A percentile compares a stretch with the other conserved stretches of the same genome.
phyloP scores from a whole-genome alignment of 2,888 invertebrate species.

The Drosophila conformis region DNA sequence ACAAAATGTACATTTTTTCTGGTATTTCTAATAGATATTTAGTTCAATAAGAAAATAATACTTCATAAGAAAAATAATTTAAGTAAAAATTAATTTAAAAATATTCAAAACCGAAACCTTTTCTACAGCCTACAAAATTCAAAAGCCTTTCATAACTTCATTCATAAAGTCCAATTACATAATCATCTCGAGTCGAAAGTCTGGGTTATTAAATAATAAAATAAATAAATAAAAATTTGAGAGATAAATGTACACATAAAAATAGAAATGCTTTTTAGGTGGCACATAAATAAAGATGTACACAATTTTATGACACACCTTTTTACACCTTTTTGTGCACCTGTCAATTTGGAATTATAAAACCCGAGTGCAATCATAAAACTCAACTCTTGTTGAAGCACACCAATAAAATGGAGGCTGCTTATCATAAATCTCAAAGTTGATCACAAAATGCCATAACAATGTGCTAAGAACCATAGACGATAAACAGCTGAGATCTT shows the following conservation, averaged over 20 bases:
- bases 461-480: neutral
- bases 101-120: fast-evolving
- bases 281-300: neutral
- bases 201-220: neutral
- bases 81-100: too few relatives aligned
- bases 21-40: neutral
- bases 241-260: neutral
- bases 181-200: neutral
- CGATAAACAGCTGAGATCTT: neutral
- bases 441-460: neutral
- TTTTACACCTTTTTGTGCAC: neutral
- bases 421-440: constrained; percentile 20
- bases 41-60: neutral
- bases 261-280: neutral
- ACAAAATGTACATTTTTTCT: neutral
- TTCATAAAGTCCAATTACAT: neutral
- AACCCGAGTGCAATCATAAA: neutral
- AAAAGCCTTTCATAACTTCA: neutral
- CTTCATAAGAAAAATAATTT: neutral
- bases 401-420: constrained; percentile 5
- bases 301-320: neutral
- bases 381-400: neutral
- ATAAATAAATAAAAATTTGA: neutral
- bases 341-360: constrained; percentile 25
- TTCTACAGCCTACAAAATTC: neutral